Percentiles rank a stretch among this genome's conserved stretches.
Evolutionary conservation across 1,140 invertebrate species (phyloP).

Genomic region (Polyergus mexicanus): DNA sequence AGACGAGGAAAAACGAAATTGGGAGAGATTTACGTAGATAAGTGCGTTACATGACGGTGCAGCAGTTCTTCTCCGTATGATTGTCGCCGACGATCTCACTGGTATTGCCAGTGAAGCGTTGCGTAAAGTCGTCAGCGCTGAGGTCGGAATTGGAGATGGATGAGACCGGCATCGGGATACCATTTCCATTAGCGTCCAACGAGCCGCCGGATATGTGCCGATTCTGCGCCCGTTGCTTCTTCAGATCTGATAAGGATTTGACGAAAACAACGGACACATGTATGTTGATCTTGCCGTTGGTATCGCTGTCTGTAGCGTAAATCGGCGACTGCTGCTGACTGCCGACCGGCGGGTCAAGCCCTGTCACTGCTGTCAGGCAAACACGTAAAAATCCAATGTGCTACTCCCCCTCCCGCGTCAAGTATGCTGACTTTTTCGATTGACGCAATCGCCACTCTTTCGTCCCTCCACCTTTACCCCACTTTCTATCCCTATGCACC

Average conservation of each 20-base stretch:
- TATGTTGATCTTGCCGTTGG: constrained; percentile 95
- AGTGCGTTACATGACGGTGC: constrained; percentile 85
- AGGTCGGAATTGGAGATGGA: constrained; percentile 84
- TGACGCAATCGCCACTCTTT: constrained; percentile 58
- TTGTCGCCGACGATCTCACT: constrained; percentile 89
- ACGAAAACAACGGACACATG: constrained; percentile 92
- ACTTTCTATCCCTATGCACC: constrained; percentile 63
- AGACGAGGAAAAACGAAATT: constrained; percentile 14
- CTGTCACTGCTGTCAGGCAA: constrained; percentile 84
- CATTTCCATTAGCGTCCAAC: constrained; percentile 85
- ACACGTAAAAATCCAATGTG: constrained; percentile 81
- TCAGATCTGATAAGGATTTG: constrained; percentile 94
- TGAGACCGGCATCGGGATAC: constrained; percentile 83
- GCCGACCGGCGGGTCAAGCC: constrained; percentile 79
- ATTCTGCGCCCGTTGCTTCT: constrained; percentile 95
- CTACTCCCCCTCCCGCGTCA: constrained; percentile 58
- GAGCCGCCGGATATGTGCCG: constrained; percentile 88
- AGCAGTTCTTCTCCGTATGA: constrained; percentile 89
- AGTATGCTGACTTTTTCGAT: constrained; percentile 50
- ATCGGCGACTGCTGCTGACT: constrained; percentile 84
- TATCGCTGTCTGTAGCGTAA: constrained; percentile 88
- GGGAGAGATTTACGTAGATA: not conserved
- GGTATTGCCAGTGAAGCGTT: constrained; percentile 90
- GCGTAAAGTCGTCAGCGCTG: constrained; percentile 84
- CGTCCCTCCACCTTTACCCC: constrained; percentile 69